These are phyloP conservation scores for Spizella passerina DNA, from an alignment of 2,797 vertebrate species.

Conservation along the genomic window DNA sequence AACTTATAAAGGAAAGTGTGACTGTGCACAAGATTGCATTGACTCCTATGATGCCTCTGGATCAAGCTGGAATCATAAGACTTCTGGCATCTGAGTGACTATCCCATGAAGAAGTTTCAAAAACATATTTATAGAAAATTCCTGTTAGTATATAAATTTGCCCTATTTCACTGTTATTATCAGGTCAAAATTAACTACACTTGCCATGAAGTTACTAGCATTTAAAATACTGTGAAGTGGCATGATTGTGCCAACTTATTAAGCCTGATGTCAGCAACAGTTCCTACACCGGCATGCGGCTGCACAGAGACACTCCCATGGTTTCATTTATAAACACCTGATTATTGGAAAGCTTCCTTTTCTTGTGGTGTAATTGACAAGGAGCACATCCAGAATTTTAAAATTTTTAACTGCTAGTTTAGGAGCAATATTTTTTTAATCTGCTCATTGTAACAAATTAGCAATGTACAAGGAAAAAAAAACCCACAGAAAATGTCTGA, in stretches of 20 bases:
- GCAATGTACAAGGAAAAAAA: neutral
- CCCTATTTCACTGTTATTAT: neutral
- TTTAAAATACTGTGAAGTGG: neutral
- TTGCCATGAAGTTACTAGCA: neutral
- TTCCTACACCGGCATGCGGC: neutral
- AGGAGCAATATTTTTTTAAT: neutral
- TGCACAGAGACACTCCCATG: neutral
- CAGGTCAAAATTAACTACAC: neutral
- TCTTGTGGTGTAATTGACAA: neutral
- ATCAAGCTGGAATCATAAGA: neutral
- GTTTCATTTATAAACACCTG: neutral
- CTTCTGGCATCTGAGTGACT: neutral
- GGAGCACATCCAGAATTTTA: neutral
- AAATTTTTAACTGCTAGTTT: neutral
- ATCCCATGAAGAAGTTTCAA: neutral
- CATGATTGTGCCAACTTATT: neutral
- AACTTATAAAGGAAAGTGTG: neutral
- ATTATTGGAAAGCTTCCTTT: neutral
- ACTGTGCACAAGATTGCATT: neutral
- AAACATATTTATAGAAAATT: neutral
- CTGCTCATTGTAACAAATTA: neutral
- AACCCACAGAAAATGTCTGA: neutral
- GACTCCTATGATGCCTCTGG: neutral
- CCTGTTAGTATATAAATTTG: neutral
- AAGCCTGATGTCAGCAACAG: neutral